Evolutionary conservation across 2,113 vertebrate species (phyloP), one percentile per base, ranked within the genome.

Genomic region (Otis tarda): DNA sequence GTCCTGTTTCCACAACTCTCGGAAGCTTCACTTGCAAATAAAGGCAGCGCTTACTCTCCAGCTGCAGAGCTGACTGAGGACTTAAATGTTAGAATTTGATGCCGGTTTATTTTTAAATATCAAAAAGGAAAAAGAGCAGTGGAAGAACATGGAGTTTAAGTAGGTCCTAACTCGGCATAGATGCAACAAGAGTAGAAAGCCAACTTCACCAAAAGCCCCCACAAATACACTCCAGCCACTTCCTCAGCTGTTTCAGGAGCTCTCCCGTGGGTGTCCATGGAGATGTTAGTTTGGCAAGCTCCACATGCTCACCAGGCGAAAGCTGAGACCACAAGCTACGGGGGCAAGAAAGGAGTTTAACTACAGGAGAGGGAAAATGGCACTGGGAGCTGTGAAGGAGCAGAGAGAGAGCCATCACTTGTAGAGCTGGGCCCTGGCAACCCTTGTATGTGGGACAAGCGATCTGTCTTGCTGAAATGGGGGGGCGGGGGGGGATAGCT

Each of bases 401-500:
- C n/a, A 60, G 10, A 63, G n/a, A 63, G 14, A 21, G 31, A 82
- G 28, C 10, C 49, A 33, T 2, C 1, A 1, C 45, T 15, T 9
- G 2, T 1, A 59, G 14, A 47, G 47, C 33, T 0, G 1, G 52
- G 30, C 25, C 6, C 22, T 9, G 12, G 55, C 23, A 81, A 19
- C 4, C 16, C 11, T 83, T 0, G 0, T 21, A 14, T 27, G 3
- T 24, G 41, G 37, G 35, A 50, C 28, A 57, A 73, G 28, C 52
- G 55, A 27, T 2, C 5, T 19, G 10, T 45, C 31, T 23, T 7
- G 4, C 13, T 65, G 74, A 49, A 70, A 45, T 0, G 0, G 4
- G 16, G 41, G 41, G 41, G 41, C 5, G 11, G 39, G 39, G 39
- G 39, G 39, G 41, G 41, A 11, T 35, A 12, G 25, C 45, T 50